A percentile compares a stretch with the other conserved stretches of the same genome.
Evolutionary conservation across 1,140 invertebrate genomes (phyloP).

Genomic region (Bombyx mori): ASM3026992v2 NC_085127.1:8568501-8569000

Average conservation of each 20-base stretch:
- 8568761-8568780: slow-evolving; percentile 1
- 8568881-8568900: too few relatives aligned
- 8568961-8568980: too few relatives aligned
- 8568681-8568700: slow-evolving; percentile 54
- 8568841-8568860: neutral
- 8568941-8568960: too few relatives aligned
- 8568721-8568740: slow-evolving; percentile 20
- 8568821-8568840: slow-evolving; percentile 19
- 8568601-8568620: slow-evolving; percentile 26
- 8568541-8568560: slow-evolving; percentile 26
- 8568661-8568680: slow-evolving; percentile 57
- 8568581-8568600: slow-evolving; percentile 19
- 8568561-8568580: slow-evolving; percentile 19
- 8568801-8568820: slow-evolving; percentile 4
- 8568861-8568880: too few relatives aligned
- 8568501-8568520: neutral
- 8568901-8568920: too few relatives aligned
- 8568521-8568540: neutral
- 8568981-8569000: too few relatives aligned
- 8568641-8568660: slow-evolving; percentile 42
- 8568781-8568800: slow-evolving; percentile 1
- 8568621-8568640: slow-evolving; percentile 33
- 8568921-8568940: too few relatives aligned
- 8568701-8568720: slow-evolving; percentile 47
- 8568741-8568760: slow-evolving; percentile 18